Percentiles rank a stretch among this genome's conserved stretches.
phyloP scores from a whole-genome alignment of 2,113 vertebrate species.

The Oxyura jamaicensis region DNA sequence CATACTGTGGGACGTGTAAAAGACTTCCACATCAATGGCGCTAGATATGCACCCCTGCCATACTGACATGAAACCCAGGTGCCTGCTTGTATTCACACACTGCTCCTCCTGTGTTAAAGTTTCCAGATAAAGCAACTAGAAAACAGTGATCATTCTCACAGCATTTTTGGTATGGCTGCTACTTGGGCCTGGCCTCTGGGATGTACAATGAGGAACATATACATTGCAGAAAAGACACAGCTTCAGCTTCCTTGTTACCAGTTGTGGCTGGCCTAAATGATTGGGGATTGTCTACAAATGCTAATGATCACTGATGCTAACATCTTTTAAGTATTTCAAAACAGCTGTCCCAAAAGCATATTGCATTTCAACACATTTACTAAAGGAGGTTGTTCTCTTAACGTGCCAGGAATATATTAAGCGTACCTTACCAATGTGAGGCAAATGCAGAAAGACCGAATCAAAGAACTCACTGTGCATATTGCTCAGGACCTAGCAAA shows the following conservation, averaged over 20 bases:
- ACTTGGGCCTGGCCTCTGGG: neutral
- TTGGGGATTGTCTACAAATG: neutral
- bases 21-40: neutral
- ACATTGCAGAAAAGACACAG: neutral
- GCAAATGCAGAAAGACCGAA: neutral
- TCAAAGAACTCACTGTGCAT: neutral
- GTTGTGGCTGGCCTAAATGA: neutral
- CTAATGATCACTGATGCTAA: neutral
- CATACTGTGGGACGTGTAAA: neutral
- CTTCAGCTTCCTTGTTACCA: neutral
- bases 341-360: neutral
- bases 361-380: neutral
- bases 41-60: neutral
- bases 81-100: neutral
- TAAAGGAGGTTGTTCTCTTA: neutral
- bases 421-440: neutral
- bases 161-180: neutral
- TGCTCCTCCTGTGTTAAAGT: neutral
- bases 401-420: neutral
- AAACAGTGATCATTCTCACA: neutral
- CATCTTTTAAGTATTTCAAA: neutral
- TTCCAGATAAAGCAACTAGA: neutral
- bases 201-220: neutral
- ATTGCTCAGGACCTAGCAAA: neutral
- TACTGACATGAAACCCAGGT: neutral